Conservation (phyloP, 2,888 invertebrate species). For the Eristalinus sepulchralis region DNA sequence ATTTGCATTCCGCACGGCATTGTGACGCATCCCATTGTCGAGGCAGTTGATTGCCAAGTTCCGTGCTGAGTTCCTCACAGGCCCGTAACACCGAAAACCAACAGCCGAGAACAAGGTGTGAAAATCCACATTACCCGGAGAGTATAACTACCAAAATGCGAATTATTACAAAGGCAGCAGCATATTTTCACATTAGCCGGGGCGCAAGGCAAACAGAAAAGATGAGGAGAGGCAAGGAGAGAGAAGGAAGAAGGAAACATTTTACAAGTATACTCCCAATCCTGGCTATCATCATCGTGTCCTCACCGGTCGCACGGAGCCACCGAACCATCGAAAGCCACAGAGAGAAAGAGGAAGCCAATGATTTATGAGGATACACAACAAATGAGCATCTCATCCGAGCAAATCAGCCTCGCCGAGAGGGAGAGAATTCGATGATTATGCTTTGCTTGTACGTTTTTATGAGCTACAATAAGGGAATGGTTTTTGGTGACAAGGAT, state of each 20-base stretch:
- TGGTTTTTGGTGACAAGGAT: conserved; percentile 71
- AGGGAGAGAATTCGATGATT: conserved; percentile 63
- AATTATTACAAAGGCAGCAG: conserved; percentile 68
- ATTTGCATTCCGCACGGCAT: conserved; percentile 66
- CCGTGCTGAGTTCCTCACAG: conserved; percentile 40
- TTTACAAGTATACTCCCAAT: conserved; percentile 35
- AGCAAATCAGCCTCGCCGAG: conserved; percentile 64
- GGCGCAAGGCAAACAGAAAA: conserved; percentile 59
- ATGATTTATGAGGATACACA: conserved; percentile 72
- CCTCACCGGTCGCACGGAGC: conserved; percentile 35
- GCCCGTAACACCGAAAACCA: conserved; percentile 24
- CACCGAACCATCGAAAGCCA: neutral
- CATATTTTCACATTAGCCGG: conserved; percentile 70
- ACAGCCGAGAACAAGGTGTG: conserved; percentile 57
- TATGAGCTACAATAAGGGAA: conserved; percentile 69
- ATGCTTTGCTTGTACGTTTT: conserved; percentile 70
- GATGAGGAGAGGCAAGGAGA: conserved; percentile 19
- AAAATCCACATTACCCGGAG: conserved; percentile 63
- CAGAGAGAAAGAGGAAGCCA: conserved; percentile 62
- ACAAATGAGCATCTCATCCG: conserved; percentile 72
- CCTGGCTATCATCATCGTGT: conserved; percentile 45
- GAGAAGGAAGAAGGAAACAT: conserved; percentile 40
- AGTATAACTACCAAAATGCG: conserved; percentile 67
- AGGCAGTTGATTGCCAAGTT: conserved; percentile 61
- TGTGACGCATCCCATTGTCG: conserved; percentile 62